phyloP scores from a whole-genome alignment of 2,888 invertebrate genomes.

The Corbicula japonica region DNA sequence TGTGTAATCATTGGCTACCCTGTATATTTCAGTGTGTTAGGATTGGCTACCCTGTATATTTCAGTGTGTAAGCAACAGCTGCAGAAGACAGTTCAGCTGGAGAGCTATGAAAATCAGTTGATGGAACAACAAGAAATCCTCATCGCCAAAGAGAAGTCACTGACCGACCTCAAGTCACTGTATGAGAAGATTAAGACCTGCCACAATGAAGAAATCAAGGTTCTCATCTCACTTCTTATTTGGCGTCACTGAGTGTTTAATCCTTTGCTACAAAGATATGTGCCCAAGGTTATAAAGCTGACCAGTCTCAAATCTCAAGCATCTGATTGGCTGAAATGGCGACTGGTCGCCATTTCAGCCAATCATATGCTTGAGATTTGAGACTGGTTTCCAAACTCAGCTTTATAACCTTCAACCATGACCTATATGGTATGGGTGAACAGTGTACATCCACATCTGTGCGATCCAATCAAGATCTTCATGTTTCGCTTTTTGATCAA shows the following conservation, averaged over 20 bases:
- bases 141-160: slow-evolving; percentile 70
- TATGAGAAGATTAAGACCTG: slow-evolving; percentile 72
- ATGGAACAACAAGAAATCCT: slow-evolving; percentile 69
- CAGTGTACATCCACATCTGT: no score
- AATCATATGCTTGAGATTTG: no score
- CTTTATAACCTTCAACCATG: no score
- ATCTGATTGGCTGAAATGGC: background rate
- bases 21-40: background rate
- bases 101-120: slow-evolving; percentile 60
- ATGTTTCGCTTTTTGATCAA: no score
- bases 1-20: background rate
- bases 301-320: background rate
- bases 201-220: slow-evolving; percentile 78
- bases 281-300: background rate
- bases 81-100: slow-evolving; percentile 58
- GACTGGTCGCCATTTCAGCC: no score
- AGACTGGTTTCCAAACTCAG: no score
- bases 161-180: slow-evolving; percentile 72
- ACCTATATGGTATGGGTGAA: no score
- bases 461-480: no score
- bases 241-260: background rate
- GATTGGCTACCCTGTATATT: background rate
- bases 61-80: slow-evolving; percentile 68
- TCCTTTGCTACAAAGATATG: background rate
- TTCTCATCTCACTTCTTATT: slow-evolving; percentile 30